These are phyloP conservation scores for Micromesistius poutassou DNA, from an alignment of 2,797 vertebrate species.

Conservation along the genomic window DNA sequence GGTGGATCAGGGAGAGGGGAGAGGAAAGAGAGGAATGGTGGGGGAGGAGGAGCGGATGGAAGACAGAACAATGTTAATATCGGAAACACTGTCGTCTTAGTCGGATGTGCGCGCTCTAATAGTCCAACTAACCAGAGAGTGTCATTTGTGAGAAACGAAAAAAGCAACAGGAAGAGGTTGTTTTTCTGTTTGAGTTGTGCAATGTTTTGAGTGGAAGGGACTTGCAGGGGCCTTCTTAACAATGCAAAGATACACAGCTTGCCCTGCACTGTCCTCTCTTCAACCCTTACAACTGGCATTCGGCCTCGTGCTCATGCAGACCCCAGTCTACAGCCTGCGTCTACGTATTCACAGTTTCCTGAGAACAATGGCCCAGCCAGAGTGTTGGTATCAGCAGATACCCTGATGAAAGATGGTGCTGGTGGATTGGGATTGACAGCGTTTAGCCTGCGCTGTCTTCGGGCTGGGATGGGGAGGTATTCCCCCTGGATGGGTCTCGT, in stretches of 20 bases:
- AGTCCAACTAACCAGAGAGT: background rate
- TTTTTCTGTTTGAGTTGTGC: background rate
- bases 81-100: conserved; percentile 2
- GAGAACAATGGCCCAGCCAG: background rate
- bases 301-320: background rate
- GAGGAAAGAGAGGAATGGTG: background rate
- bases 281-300: too few species aligned
- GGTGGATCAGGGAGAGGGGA: too few species aligned
- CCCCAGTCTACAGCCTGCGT: background rate
- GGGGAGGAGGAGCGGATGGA: background rate
- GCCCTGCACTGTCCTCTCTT: too few species aligned
- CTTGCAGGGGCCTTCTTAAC: background rate
- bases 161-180: background rate
- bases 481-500: background rate
- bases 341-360: too few species aligned
- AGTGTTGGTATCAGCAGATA: background rate
- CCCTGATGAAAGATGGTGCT: background rate
- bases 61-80: background rate
- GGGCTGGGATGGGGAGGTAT: background rate
- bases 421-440: background rate
- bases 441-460: too few species aligned
- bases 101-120: background rate
- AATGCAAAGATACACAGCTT: too few species aligned
- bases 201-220: background rate
- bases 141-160: background rate